These are phyloP conservation scores for Gobius niger DNA, from an alignment of 2,113 vertebrate species.

Conservation along the genomic window DNA sequence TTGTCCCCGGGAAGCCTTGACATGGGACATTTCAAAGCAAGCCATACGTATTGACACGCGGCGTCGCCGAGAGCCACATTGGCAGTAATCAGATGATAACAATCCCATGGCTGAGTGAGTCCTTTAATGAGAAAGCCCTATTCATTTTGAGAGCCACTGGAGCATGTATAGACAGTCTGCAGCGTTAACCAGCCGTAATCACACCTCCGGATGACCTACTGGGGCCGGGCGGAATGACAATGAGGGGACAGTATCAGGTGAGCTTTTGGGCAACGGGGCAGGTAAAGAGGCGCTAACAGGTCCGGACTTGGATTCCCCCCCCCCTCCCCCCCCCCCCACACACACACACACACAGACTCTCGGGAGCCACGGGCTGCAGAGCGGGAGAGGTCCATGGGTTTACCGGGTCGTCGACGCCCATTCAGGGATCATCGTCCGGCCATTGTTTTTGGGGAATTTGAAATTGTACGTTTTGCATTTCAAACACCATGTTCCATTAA, in stretches of 20 bases:
- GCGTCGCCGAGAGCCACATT: conserved; percentile 37
- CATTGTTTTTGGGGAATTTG: background rate
- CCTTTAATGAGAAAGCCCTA: conserved; percentile 20
- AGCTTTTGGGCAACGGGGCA: background rate
- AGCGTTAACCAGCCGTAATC: conserved; percentile 24
- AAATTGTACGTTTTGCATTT: background rate
- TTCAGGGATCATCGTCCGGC: background rate
- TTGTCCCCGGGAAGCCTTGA: background rate
- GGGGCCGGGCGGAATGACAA: conserved; percentile 42
- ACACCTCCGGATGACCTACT: conserved; percentile 44
- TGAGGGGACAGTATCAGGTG: conserved; percentile 39
- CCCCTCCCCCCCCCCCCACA: no score
- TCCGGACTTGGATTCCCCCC: background rate
- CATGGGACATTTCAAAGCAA: background rate
- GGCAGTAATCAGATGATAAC: conserved; percentile 13
- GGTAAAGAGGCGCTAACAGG: conserved; percentile 34
- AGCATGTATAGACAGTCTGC: conserved; percentile 15
- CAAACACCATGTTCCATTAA: no score
- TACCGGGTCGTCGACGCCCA: background rate
- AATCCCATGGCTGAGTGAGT: conserved; percentile 16
- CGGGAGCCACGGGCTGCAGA: conserved; percentile 31
- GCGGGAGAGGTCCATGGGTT: conserved; percentile 5
- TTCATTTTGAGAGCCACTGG: conserved; percentile 29
- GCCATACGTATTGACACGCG: conserved; percentile 21
- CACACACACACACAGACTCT: no score